phyloP scores from a whole-genome alignment of 2,888 invertebrate species.

The Drosophila nr. medialis region DNA sequence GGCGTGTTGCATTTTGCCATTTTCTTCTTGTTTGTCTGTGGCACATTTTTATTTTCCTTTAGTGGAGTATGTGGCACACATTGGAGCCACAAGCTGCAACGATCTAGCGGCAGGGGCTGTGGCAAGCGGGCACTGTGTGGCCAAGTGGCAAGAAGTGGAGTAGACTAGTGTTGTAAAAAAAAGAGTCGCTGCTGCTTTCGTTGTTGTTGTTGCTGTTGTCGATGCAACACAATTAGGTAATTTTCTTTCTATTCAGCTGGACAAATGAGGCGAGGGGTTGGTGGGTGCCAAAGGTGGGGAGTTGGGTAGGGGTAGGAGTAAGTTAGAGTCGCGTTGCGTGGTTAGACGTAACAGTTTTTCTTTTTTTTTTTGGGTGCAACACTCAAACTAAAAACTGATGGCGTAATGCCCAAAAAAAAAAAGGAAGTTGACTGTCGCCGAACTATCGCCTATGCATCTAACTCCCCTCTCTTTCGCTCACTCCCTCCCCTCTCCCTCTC shows the following conservation, averaged over 20 bases:
- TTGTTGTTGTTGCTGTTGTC: slow-evolving; percentile 41
- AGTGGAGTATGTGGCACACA: slow-evolving; percentile 70
- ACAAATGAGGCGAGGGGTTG: slow-evolving; percentile 1
- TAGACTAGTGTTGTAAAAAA: slow-evolving; percentile 71
- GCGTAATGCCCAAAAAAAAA: slow-evolving; percentile 64
- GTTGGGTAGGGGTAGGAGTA: slow-evolving; percentile 9
- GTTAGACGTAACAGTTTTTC: slow-evolving; percentile 60
- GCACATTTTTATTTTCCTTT: slow-evolving; percentile 69
- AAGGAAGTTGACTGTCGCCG: slow-evolving; percentile 53
- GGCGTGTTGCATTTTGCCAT: slow-evolving; percentile 55
- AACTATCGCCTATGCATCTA: neutral
- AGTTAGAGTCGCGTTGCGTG: slow-evolving; percentile 57
- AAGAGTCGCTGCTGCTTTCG: slow-evolving; percentile 39
- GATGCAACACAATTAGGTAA: slow-evolving; percentile 81
- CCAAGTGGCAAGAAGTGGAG: slow-evolving; percentile 50
- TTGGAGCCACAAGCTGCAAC: slow-evolving; percentile 27
- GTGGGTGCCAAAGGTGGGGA: neutral
- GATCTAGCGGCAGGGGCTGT: slow-evolving; percentile 5
- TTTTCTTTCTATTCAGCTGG: slow-evolving; percentile 73
- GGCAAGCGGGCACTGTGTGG: slow-evolving; percentile 6
- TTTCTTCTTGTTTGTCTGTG: slow-evolving; percentile 53
- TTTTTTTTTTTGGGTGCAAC: slow-evolving; percentile 38
- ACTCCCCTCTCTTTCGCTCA: neutral
- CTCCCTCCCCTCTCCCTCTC: neutral
- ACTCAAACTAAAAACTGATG: slow-evolving; percentile 29